Evolutionary conservation across 2,113 vertebrate species (phyloP).

Genomic region (Aptenodytes patagonicus): DNA sequence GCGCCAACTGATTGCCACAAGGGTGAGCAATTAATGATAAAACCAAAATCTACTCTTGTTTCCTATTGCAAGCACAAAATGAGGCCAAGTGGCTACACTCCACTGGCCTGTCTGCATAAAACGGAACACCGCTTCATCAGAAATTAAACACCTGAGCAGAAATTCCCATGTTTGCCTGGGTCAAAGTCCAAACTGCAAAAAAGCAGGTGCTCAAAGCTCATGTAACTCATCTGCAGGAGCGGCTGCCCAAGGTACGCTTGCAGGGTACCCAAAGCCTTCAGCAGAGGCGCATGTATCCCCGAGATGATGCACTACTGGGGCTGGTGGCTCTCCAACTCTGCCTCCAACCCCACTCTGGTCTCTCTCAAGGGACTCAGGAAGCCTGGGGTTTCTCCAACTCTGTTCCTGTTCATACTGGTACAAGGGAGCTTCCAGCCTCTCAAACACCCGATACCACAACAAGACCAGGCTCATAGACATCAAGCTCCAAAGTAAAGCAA

Average conservation of each 20-base stretch:
- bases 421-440: neutral
- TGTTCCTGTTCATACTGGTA: neutral
- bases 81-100: neutral
- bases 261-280: neutral
- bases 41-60: neutral
- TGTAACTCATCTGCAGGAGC: neutral
- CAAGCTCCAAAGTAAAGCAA: neutral
- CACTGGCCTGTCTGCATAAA: neutral
- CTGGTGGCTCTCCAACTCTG: neutral
- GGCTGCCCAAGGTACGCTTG: neutral
- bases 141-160: neutral
- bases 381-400: fast-evolving
- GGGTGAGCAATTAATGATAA: neutral
- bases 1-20: fast-evolving
- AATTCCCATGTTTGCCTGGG: fast-evolving
- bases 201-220: neutral
- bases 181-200: neutral
- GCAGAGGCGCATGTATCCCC: fast-evolving
- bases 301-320: fast-evolving
- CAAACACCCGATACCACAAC: neutral
- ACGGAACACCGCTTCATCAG: fast-evolving
- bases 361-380: fast-evolving
- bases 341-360: fast-evolving
- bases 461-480: neutral
- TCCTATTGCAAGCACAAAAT: neutral